These are phyloP conservation scores for Parauchenoglanis ngamensis DNA, from an alignment of 2,797 vertebrate species.

Conservation along the genomic window DNA sequence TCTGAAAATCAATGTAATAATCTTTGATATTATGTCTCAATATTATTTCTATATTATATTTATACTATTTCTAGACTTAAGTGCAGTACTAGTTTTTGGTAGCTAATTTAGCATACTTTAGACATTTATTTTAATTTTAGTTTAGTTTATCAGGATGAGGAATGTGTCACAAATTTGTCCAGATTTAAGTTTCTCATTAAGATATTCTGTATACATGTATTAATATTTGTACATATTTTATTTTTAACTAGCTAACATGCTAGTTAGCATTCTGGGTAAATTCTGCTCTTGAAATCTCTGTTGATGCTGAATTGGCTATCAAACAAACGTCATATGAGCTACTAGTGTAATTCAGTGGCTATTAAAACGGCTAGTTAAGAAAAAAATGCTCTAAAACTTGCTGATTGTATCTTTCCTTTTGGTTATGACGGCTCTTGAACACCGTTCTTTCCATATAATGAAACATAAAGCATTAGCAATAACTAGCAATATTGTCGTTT, in stretches of 20 bases:
- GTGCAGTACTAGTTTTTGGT: not conserved
- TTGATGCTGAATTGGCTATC: not conserved
- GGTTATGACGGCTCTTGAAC: not conserved
- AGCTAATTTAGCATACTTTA: not conserved
- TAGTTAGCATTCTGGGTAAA: not conserved
- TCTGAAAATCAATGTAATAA: not conserved
- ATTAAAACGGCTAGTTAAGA: not conserved
- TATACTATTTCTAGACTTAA: not conserved
- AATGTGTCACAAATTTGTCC: not conserved
- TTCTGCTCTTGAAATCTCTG: not conserved
- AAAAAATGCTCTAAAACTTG: not conserved
- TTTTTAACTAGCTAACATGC: not conserved
- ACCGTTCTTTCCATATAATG: not conserved
- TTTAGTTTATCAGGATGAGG: not conserved
- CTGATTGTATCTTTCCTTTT: conserved; percentile 4
- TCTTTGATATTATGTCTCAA: not conserved
- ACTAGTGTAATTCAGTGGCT: not conserved
- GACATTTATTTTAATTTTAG: not conserved
- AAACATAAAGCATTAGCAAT: conserved; percentile 7
- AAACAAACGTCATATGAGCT: not conserved
- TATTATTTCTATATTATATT: not conserved
- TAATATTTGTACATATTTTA: not conserved
- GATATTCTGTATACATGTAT: not conserved
- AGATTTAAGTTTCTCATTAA: not conserved
- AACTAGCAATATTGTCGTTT: not conserved